Percentiles rank a stretch among this genome's conserved stretches.
These are phyloP conservation scores for Coregonus sp. DNA, from an alignment of 2,797 vertebrate genomes.

Conservation along the genomic window DNA sequence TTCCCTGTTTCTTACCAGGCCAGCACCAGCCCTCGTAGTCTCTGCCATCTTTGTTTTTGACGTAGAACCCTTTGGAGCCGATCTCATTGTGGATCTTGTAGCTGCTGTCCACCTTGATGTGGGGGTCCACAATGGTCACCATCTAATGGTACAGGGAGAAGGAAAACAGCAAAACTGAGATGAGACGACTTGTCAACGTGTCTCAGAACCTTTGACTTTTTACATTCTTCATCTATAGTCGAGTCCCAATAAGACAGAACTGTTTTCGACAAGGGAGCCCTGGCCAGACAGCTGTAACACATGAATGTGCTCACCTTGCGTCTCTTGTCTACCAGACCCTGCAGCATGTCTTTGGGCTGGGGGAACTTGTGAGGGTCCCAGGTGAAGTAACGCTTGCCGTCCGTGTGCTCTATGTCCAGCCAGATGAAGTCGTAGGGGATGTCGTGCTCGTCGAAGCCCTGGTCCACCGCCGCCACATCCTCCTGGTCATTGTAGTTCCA, in stretches of 20 bases:
- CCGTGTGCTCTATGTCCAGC: constrained; percentile 94
- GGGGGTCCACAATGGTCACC: constrained; percentile 93
- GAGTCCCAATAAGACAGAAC: too few species aligned
- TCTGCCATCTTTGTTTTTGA: constrained; percentile 88
- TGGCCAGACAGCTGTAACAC: too few species aligned
- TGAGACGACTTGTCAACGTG: not conserved
- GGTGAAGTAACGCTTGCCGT: constrained; percentile 96
- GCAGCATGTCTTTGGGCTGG: constrained; percentile 83
- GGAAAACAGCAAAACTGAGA: not conserved
- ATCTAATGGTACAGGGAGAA: constrained; percentile 69
- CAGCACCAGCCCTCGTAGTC: constrained; percentile 97
- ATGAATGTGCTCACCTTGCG: constrained; percentile 77
- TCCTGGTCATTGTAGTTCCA: constrained; percentile 97
- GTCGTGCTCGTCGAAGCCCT: constrained; percentile 87
- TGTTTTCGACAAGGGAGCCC: too few species aligned
- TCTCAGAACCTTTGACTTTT: too few species aligned
- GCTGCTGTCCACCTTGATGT: constrained; percentile 89
- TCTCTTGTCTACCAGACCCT: constrained; percentile 78
- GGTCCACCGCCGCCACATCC: constrained; percentile 84
- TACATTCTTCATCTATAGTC: too few species aligned
- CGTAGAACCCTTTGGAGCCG: constrained; percentile 75
- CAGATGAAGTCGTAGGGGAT: constrained; percentile 92
- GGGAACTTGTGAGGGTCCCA: constrained; percentile 92
- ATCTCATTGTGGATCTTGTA: constrained; percentile 88
- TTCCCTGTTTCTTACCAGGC: constrained; percentile 37